Conservation (phyloP, 1,140 invertebrate species). For the Drosophila mauritiana region DNA sequence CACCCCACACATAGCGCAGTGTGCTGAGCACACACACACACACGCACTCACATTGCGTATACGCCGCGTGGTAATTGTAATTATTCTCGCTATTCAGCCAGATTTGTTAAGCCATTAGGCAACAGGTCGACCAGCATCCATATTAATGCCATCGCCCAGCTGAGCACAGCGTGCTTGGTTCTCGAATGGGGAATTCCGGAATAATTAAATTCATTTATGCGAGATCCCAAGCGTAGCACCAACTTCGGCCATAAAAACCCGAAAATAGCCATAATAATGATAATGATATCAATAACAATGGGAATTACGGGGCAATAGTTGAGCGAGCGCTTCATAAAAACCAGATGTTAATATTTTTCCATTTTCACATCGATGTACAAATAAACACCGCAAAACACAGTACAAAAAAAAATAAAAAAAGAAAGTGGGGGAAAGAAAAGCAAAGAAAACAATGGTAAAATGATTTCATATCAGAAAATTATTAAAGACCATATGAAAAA, state of each 20-base stretch:
- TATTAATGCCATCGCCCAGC: conserved; percentile 44
- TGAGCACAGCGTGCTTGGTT: conserved; percentile 27
- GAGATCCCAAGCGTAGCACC: conserved; percentile 25
- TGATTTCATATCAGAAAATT: conserved; percentile 31
- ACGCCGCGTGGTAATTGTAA: conserved; percentile 63
- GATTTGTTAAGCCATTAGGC: conserved; percentile 56
- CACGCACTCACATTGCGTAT: conserved; percentile 28
- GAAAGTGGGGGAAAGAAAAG: background rate
- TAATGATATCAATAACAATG: conserved; percentile 66
- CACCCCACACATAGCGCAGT: background rate
- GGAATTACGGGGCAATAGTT: conserved; percentile 72
- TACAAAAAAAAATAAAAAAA: background rate
- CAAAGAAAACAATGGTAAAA: conserved; percentile 19
- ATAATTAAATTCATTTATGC: conserved; percentile 79
- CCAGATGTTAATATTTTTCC: conserved; percentile 69
- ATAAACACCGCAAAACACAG: conserved; percentile 13
- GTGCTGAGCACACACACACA: background rate
- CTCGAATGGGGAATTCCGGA: conserved; percentile 20
- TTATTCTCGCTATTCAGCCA: conserved; percentile 51
- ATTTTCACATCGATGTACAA: conserved; percentile 53
- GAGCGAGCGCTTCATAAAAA: conserved; percentile 60
- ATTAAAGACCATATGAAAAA: conserved; percentile 62
- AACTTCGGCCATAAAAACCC: conserved; percentile 71
- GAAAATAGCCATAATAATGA: conserved; percentile 64
- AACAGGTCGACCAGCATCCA: conserved; percentile 54